A percentile compares a stretch with the other conserved stretches of the same genome.
These are phyloP conservation scores for Meles meles DNA, from an alignment of 2,113 vertebrate genomes.

Conservation along the genomic window DNA sequence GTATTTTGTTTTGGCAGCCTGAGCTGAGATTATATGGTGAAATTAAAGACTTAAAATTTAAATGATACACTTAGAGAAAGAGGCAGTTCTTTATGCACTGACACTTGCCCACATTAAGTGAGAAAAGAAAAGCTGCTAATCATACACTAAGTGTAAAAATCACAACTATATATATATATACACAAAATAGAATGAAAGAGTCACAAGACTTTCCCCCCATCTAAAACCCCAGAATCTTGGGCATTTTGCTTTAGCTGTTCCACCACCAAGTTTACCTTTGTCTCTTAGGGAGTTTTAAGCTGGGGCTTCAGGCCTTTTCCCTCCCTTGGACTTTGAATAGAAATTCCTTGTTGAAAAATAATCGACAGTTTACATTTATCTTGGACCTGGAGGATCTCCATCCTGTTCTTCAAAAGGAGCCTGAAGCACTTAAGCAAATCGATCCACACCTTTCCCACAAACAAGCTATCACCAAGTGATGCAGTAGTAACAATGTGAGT, in stretches of 20 bases:
- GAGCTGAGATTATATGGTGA: not conserved
- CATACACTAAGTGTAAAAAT: not conserved
- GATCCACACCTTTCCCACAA: not conserved
- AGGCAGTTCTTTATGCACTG: not conserved
- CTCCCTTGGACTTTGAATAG: not conserved
- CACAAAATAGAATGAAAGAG: not conserved
- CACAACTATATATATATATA: not conserved
- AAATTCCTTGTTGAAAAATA: not conserved
- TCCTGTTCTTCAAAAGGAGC: not conserved
- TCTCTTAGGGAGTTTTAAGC: not conserved
- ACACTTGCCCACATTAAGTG: not conserved
- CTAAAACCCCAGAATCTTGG: not conserved
- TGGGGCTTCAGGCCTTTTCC: not conserved
- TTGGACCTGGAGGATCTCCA: not conserved
- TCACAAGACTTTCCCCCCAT: not conserved
- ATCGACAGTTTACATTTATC: not conserved
- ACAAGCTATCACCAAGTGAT: not conserved
- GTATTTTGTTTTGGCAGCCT: not conserved
- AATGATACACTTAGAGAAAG: not conserved
- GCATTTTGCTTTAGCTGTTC: not conserved
- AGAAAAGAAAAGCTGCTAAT: not conserved
- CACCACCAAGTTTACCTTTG: not conserved
- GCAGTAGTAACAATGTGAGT: not conserved
- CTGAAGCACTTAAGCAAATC: not conserved
- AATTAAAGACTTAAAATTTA: not conserved